Evolutionary conservation across 2,797 vertebrate genomes (phyloP), one percentile per base, ranked within the genome.

Genomic region (Scolopax bukidnonensis): DNA sequence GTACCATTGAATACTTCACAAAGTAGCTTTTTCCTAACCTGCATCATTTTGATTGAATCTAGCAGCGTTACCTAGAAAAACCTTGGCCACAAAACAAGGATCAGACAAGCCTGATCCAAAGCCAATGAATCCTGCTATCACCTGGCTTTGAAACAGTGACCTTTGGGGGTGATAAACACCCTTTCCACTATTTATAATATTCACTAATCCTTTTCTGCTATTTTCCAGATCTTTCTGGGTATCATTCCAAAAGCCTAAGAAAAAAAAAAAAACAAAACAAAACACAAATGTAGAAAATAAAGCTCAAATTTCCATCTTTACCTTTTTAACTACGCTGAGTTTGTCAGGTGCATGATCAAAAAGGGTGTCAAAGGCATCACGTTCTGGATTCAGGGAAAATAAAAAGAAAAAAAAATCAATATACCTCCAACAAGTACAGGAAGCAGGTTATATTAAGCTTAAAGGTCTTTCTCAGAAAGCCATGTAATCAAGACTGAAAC

Each of bases 331-430:
- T 14, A 99, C 98, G 3, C 98, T 99, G 94, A 99, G 99, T 92
- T 99, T 99, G 97, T 99, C 99, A 1, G 99, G 99, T 0, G 99
- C 99, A 0, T 99, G 99, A 97, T 99, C 99, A 59, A 99, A 97
- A 68, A 99, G 98, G 0, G 99, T 99, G 97, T 99, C 99, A 64
- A 99, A 99, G 18, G 99, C 99, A 11, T 99, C 99, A 3, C 99
- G 98, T 77, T 99, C 99, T 99, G 98, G 59, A 82, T 41, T 41
- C 23, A 61, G 10, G 27, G 7, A 9, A 1, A 0, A 7, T 10
- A 21, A 43, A 43, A 43, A 36, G 27, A 51, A 15, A 18, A 54
- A 5, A 12, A 27, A 64, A 76, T 82, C 19, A 91, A 30, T 57
- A 70, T 11, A 60, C 8, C 18, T 61, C 10, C 71, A 68, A 54